Percentiles rank a stretch among this genome's conserved stretches.
phyloP scores from a whole-genome alignment of 2,797 vertebrate species.

The Pseudochirops cupreus region DNA sequence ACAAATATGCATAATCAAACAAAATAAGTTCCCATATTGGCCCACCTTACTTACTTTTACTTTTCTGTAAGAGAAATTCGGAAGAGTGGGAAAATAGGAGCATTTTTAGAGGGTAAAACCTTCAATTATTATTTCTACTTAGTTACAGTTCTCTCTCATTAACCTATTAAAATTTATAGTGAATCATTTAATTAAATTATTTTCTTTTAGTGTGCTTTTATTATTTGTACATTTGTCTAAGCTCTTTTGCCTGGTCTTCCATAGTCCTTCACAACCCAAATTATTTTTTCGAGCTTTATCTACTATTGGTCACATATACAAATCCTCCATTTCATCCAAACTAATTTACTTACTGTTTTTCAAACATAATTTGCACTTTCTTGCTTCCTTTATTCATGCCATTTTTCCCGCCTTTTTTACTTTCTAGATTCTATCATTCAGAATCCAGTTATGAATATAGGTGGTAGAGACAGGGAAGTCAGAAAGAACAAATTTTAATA shows the following conservation, averaged over 20 bases:
- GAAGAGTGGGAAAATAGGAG: neutral
- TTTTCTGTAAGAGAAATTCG: slow-evolving; percentile 12
- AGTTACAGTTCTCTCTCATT: neutral
- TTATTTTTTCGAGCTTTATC: neutral
- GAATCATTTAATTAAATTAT: neutral
- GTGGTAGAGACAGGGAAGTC: too few species aligned
- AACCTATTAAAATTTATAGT: neutral
- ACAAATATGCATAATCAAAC: neutral
- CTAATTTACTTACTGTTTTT: neutral
- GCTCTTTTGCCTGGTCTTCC: neutral
- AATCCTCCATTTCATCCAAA: neutral
- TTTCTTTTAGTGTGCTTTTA: neutral
- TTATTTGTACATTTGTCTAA: neutral
- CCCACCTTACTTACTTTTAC: neutral
- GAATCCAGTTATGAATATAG: too few species aligned
- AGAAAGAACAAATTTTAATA: too few species aligned
- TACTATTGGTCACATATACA: neutral
- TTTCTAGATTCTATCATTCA: too few species aligned
- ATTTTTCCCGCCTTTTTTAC: too few species aligned
- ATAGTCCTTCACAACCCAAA: neutral
- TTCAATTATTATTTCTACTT: slow-evolving; percentile 20
- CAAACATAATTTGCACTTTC: too few species aligned
- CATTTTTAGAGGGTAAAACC: neutral
- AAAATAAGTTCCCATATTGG: neutral
- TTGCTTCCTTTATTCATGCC: too few species aligned